A percentile compares a stretch with the other conserved stretches of the same genome.
These are phyloP conservation scores for Pimpla rufipes DNA, from an alignment of 2,888 invertebrate species.

Conservation along the genomic window DNA sequence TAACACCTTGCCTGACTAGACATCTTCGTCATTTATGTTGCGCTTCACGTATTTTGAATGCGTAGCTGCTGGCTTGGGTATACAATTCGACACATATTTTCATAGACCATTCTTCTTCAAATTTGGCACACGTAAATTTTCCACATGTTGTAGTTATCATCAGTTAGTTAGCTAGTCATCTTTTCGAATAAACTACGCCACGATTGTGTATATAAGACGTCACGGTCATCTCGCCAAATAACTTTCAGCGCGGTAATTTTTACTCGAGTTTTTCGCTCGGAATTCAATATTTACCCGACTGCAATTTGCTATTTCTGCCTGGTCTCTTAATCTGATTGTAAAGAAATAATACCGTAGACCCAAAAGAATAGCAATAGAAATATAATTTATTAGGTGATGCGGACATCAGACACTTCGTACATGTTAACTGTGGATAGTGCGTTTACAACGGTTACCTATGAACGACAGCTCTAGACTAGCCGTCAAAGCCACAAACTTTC, in stretches of 20 bases:
- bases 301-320: not conserved
- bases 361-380: no score
- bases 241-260: no score
- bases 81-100: slow-evolving; percentile 65
- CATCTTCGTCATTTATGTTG: slow-evolving; percentile 63
- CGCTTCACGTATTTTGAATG: slow-evolving; percentile 35
- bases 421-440: no score
- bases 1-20: slow-evolving; percentile 64
- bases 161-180: not conserved
- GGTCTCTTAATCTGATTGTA: slow-evolving; percentile 2
- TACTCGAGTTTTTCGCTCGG: not conserved
- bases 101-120: slow-evolving; percentile 69
- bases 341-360: no score
- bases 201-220: not conserved
- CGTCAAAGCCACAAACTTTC: no score
- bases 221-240: not conserved
- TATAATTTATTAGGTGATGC: no score
- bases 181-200: not conserved
- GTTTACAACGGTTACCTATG: no score
- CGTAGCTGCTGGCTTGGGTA: slow-evolving; percentile 25
- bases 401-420: no score
- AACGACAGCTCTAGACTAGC: no score
- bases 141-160: slow-evolving; percentile 65
- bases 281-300: not conserved
- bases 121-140: slow-evolving; percentile 62